These are phyloP conservation scores for Lepidurus couesii DNA, from an alignment of 1,140 invertebrate species.

Conservation along the genomic window DNA sequence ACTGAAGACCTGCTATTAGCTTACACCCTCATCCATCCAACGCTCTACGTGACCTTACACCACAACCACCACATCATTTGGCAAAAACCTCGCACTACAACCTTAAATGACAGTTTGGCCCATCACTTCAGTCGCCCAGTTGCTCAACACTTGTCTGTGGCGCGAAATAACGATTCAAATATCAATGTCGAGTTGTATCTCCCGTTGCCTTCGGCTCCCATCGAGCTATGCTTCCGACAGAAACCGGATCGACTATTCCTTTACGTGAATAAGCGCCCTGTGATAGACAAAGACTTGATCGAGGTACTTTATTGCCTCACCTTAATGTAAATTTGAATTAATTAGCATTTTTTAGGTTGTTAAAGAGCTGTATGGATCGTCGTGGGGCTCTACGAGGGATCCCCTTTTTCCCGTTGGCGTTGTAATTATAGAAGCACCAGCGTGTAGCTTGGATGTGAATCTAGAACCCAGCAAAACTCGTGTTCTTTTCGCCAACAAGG, in stretches of 20 bases:
- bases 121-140: constrained; percentile 46
- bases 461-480: constrained; percentile 59
- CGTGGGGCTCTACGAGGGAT: constrained; percentile 25
- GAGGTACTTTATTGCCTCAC: constrained; percentile 46
- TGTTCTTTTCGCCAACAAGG: constrained; percentile 53
- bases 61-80: constrained; percentile 54
- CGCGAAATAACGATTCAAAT: background rate
- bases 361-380: constrained; percentile 39
- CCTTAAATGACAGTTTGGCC: constrained; percentile 48
- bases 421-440: constrained; percentile 47
- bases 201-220: constrained; percentile 37
- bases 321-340: constrained; percentile 26
- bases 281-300: constrained; percentile 53
- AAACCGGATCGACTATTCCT: constrained; percentile 44
- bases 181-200: constrained; percentile 38
- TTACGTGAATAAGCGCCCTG: constrained; percentile 54
- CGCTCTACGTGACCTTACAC: constrained; percentile 48
- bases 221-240: constrained; percentile 41
- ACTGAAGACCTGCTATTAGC: constrained; percentile 53
- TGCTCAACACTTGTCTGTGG: constrained; percentile 35
- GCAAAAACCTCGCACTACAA: constrained; percentile 49
- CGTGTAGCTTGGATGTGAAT: constrained; percentile 55
- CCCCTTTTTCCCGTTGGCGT: constrained; percentile 48
- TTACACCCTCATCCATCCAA: constrained; percentile 52
- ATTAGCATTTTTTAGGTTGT: constrained; percentile 43